A percentile compares a stretch with the other conserved stretches of the same genome.
Conservation (phyloP, 2,113 vertebrate species). For the Tachuris rubrigastra region DNA sequence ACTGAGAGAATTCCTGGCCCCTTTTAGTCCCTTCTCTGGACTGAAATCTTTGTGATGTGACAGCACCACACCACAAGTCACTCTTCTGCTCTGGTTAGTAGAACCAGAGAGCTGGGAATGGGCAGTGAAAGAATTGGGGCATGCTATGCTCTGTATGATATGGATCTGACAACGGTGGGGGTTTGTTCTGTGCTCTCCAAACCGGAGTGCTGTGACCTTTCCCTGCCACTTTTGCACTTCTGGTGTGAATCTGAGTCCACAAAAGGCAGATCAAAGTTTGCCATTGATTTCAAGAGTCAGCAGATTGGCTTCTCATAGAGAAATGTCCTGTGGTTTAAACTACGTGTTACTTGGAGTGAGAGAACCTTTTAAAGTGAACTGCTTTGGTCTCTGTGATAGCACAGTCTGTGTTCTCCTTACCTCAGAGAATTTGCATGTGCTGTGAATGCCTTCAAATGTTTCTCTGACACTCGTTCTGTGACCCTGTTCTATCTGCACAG, state of each 20-base stretch:
- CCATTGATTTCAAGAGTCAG: not conserved
- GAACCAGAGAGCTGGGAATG: not conserved
- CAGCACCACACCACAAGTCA: not conserved
- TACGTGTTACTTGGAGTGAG: not conserved
- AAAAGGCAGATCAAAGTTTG: not conserved
- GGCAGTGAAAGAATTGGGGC: not conserved
- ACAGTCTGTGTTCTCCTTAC: not conserved
- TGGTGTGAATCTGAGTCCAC: not conserved
- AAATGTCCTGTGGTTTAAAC: not conserved
- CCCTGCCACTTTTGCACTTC: not conserved
- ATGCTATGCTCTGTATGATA: not conserved
- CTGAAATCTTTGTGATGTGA: not conserved
- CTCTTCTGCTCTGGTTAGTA: not conserved
- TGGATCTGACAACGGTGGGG: rapidly evolving
- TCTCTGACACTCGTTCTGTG: not conserved
- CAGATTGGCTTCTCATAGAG: not conserved
- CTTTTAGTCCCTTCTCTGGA: not conserved
- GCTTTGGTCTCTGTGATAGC: not conserved
- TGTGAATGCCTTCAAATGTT: not conserved
- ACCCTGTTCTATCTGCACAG: not conserved
- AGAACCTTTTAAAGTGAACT: not conserved
- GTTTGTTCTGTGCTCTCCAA: not conserved
- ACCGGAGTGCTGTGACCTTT: not conserved
- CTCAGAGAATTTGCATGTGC: not conserved
- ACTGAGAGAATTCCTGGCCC: not conserved